A percentile compares a stretch with the other conserved stretches of the same genome.
Evolutionary conservation across 2,888 invertebrate species (phyloP).

Genomic region (Lucinisca nassula): DNA sequence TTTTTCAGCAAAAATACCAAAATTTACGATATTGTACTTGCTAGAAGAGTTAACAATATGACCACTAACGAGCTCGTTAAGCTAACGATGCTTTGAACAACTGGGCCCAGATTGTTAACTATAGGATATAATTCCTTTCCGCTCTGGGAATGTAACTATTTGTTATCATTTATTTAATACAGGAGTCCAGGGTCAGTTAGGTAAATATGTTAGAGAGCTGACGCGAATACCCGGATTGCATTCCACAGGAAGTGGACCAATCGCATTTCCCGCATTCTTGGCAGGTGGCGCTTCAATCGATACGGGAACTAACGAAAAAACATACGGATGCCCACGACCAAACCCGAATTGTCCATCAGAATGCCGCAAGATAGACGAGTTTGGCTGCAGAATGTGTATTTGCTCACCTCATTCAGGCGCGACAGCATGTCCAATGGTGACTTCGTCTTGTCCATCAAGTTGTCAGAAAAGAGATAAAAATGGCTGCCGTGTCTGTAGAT

Average conservation of each 20-base stretch:
- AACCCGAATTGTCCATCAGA: not conserved
- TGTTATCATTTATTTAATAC: too few species aligned
- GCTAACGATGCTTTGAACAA: too few species aligned
- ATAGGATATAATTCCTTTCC: too few species aligned
- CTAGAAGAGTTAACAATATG: too few species aligned
- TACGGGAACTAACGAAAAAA: not conserved
- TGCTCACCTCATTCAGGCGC: conserved; percentile 15
- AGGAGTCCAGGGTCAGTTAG: too few species aligned
- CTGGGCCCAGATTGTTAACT: too few species aligned
- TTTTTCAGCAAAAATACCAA: too few species aligned
- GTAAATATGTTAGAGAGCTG: not conserved
- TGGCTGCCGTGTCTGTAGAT: not conserved
- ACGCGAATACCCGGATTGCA: not conserved
- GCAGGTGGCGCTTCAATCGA: not conserved
- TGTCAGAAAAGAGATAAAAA: conserved; percentile 3
- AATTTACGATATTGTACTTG: too few species aligned
- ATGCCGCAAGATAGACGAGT: not conserved
- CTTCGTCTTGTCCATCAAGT: conserved; percentile 8
- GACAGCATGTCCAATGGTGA: not conserved
- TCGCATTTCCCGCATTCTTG: not conserved
- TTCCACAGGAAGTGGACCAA: not conserved
- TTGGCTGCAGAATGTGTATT: conserved; percentile 11
- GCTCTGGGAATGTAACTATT: too few species aligned
- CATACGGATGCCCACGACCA: not conserved
- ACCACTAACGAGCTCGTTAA: too few species aligned